Conservation (phyloP, 1,140 invertebrate species). For the Lordiphosa mommai region DNA sequence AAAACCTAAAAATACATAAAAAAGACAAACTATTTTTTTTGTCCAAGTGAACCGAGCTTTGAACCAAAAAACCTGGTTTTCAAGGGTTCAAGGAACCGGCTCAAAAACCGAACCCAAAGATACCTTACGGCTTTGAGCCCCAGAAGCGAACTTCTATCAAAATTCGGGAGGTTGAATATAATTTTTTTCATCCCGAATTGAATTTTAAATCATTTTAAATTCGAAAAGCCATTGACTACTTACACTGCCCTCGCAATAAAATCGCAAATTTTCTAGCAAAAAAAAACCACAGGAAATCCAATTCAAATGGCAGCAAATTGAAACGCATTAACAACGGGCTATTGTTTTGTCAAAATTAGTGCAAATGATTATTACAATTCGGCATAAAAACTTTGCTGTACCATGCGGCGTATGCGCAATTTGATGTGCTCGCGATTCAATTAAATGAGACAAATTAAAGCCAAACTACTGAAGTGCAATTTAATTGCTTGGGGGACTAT, state of each 20-base stretch:
- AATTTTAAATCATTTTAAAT: no score
- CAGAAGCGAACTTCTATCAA: no score
- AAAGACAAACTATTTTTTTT: no score
- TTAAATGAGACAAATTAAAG: constrained; percentile 66
- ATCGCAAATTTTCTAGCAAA: background rate
- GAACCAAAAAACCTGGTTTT: no score
- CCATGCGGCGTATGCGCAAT: constrained; percentile 52
- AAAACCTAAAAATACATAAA: no score
- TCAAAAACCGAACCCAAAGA: no score
- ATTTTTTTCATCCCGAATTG: no score
- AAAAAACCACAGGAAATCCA: constrained; percentile 23
- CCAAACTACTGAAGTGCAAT: constrained; percentile 55
- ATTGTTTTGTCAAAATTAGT: constrained; percentile 60
- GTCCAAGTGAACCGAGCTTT: no score
- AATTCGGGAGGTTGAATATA: no score
- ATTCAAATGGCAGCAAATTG: constrained; percentile 43
- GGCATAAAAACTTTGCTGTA: constrained; percentile 8
- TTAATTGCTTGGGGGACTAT: constrained; percentile 44
- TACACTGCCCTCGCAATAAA: constrained; percentile 20
- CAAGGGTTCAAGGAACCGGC: no score
- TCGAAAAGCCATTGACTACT: constrained; percentile 11
- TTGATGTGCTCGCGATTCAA: constrained; percentile 60
- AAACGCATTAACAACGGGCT: constrained; percentile 41
- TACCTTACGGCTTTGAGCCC: no score
- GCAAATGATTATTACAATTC: constrained; percentile 51